Evolutionary conservation across 2,888 invertebrate species (phyloP), one percentile per base, ranked within the genome.

Genomic region (Plagodis dolabraria): DNA sequence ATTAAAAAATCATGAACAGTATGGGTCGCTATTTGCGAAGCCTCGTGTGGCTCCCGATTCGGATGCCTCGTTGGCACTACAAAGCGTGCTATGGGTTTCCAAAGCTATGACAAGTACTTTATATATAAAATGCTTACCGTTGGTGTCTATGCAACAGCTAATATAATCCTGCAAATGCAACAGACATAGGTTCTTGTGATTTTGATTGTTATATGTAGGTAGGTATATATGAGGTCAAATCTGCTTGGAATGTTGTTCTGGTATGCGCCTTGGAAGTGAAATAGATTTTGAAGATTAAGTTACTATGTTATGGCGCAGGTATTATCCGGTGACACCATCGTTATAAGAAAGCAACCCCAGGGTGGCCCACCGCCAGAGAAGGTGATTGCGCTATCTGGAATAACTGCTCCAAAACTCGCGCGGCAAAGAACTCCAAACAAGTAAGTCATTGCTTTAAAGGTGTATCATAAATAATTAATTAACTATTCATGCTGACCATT

Each of bases 291-390:
- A 40, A 22, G 44, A 47, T 57, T 40, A 34, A 40, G 0, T 44
- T 33, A 33, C 6, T 42, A 5, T 48, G 42, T 11, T 42, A 22
- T 47, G 38, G 47, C 10, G 45, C 74, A 99, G 99, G 96, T 99
- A 66, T 94, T 98, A 65, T 99, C 99, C 63, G 99, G 99, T 59
- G 99, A 99, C 92, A 97, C 99, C 59, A 95, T 99, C 61, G 96
- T 99, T 50, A 97, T 99, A 74, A 94, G 98, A 79, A 98, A 96
- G 65, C 94, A 95, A 67, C 96, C 96, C 0, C 95, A 95, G 80
- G 97, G 98, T 12, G 98, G 98, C 42, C 99, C 99, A 45, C 96
- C 97, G 52, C 97, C 97, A 64, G 99, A 99, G 90, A 96, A 97
- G 89, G 96, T 97, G 69, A 94, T 99, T 53, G 96, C 96, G 67